phyloP scores from a whole-genome alignment of 2,888 invertebrate species.

The Ferrisia virgata region DNA sequence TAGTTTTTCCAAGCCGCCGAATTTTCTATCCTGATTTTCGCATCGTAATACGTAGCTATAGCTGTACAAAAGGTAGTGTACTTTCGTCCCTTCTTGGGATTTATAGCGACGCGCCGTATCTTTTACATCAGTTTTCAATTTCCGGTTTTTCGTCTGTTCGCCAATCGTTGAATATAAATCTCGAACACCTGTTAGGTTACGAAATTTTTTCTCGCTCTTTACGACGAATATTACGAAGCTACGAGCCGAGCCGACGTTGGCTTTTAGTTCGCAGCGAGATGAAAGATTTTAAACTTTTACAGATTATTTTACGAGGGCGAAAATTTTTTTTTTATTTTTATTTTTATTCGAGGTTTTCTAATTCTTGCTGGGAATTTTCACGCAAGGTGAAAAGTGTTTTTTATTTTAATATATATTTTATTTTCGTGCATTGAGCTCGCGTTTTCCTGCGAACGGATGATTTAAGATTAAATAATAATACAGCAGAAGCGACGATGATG shows the following conservation, averaged over 20 bases:
- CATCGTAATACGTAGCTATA: neutral
- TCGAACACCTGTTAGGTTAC: neutral
- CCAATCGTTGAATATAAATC: conserved; percentile 1
- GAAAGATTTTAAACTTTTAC: neutral
- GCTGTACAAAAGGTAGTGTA: no score
- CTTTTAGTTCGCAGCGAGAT: neutral
- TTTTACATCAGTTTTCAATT: conserved; percentile 16
- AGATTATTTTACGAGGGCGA: neutral
- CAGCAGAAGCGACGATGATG: no score
- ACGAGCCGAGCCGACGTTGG: no score
- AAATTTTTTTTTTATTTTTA: neutral
- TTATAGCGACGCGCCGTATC: neutral
- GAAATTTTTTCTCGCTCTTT: neutral
- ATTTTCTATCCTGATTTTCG: neutral
- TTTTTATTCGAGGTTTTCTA: no score
- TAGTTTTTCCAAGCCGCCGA: neutral
- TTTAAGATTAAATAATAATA: no score
- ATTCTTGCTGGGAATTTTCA: no score
- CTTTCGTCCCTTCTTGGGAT: neutral
- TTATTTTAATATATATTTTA: no score
- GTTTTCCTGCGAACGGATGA: no score
- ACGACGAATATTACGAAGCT: neutral
- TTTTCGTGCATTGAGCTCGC: no score
- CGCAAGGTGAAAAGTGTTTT: no score
- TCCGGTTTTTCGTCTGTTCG: neutral